Conservation (phyloP, 1,140 invertebrate genomes). For the Aporrectodea caliginosa region DNA sequence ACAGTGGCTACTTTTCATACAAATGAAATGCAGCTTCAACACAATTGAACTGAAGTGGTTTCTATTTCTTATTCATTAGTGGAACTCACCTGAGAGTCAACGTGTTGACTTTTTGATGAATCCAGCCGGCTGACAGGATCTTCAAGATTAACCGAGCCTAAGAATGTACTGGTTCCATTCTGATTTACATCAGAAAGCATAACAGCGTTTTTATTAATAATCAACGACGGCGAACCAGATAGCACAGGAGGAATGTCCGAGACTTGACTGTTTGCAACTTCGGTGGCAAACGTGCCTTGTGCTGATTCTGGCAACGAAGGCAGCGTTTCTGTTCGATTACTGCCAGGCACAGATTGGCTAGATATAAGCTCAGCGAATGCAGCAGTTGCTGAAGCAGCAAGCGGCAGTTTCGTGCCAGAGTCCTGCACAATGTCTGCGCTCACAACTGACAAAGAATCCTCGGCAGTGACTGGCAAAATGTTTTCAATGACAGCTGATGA, state of each 20-base stretch:
- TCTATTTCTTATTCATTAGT: no score
- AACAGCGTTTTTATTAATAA: not conserved
- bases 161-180: not conserved
- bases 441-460: not conserved
- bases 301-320: not conserved
- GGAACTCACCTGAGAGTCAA: no score
- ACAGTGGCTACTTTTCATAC: not conserved
- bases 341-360: no score
- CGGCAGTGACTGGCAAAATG: not conserved
- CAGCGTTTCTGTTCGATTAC: not conserved
- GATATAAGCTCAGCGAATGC: no score
- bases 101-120: not conserved
- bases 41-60: not conserved
- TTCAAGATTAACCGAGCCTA: not conserved
- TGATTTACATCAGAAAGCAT: not conserved
- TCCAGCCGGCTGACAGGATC: not conserved
- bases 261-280: not conserved
- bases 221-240: not conserved
- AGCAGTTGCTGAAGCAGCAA: not conserved
- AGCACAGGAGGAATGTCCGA: not conserved
- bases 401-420: not conserved
- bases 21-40: not conserved
- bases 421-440: not conserved
- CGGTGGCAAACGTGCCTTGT: not conserved
- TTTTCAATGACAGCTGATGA: not conserved